A percentile compares a stretch with the other conserved stretches of the same genome.
Conservation (phyloP, 1,140 invertebrate genomes). For the Babylonia areolata region DNA sequence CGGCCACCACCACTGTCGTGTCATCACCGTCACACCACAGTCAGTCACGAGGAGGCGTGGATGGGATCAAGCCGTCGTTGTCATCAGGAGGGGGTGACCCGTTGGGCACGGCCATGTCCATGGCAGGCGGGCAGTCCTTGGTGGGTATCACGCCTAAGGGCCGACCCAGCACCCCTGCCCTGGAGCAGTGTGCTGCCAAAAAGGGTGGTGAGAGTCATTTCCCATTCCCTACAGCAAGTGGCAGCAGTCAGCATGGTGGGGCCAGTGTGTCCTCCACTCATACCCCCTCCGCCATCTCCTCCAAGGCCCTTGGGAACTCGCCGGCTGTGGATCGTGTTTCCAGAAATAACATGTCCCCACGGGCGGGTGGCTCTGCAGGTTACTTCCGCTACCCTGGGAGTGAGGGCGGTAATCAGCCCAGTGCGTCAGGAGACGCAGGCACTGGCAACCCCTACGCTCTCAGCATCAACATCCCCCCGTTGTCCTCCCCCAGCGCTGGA, state of each 20-base stretch:
- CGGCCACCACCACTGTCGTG: neutral
- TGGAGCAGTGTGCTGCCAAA: neutral
- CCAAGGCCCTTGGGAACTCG: neutral
- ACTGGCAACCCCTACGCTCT: neutral
- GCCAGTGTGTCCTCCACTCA: neutral
- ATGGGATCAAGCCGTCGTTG: neutral
- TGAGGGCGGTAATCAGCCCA: neutral
- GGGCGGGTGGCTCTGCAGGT: neutral
- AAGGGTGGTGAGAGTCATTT: neutral
- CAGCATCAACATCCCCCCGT: neutral
- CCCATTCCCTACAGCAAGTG: neutral
- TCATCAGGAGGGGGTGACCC: neutral
- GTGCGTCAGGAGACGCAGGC: neutral
- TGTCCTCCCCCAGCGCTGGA: neutral
- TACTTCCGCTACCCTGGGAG: neutral
- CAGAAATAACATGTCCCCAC: neutral
- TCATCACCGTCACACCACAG: neutral
- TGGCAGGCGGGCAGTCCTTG: neutral
- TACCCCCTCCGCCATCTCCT: neutral
- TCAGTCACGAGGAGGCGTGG: neutral
- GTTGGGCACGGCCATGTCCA: neutral
- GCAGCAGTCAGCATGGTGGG: neutral
- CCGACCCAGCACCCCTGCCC: neutral
- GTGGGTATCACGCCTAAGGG: neutral
- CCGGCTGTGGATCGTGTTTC: neutral